phyloP scores from a whole-genome alignment of 2,113 vertebrate species.

The Cyanoderma ruficeps region DNA sequence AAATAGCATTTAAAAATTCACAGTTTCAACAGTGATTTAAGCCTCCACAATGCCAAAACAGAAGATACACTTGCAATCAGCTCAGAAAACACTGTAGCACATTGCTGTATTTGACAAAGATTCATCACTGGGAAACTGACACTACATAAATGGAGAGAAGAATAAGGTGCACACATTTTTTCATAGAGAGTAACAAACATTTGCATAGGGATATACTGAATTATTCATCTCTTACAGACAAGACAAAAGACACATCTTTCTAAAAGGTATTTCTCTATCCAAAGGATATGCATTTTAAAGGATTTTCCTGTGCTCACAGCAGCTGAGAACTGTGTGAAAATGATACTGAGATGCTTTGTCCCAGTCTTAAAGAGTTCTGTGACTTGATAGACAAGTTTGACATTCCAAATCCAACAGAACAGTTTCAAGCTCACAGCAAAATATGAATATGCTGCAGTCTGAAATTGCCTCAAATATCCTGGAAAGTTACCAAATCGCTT shows the following conservation, averaged over 20 bases:
- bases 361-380: not conserved
- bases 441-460: not conserved
- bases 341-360: not conserved
- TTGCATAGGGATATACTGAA: not conserved
- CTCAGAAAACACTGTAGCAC: not conserved
- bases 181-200: not conserved
- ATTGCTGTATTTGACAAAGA: not conserved
- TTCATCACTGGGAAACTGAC: not conserved
- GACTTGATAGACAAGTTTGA: not conserved
- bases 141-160: not conserved
- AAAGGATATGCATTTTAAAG: not conserved
- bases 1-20: constrained; percentile 8
- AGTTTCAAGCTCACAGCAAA: not conserved
- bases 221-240: not conserved
- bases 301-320: not conserved
- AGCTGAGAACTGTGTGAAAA: not conserved
- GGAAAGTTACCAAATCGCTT: not conserved
- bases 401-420: not conserved
- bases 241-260: constrained; percentile 14
- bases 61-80: not conserved
- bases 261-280: not conserved
- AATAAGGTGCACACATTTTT: not conserved
- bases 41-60: constrained; percentile 1
- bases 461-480: not conserved
- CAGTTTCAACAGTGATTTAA: constrained; percentile 26